Base-by-base conservation (phyloP, 2,113 vertebrate genomes). In the Ptyas mucosa region DNA sequence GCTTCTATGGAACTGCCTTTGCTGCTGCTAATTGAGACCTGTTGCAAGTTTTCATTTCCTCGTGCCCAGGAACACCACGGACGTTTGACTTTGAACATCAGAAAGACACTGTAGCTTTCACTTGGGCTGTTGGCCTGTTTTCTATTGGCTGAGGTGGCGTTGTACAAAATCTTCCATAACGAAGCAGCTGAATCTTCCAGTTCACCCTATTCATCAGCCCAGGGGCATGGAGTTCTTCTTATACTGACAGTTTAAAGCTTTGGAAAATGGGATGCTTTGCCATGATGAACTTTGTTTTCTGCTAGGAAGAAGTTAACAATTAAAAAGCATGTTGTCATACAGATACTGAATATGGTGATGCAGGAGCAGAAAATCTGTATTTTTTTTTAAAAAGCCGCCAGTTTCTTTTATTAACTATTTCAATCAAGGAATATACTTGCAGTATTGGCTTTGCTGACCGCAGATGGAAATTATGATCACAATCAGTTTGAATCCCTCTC, bases 21-120 rank as follows among this genome's bases (percentile, higher is more conserved):
- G 97, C 97, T 98, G 98, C 98, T 98, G 97, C 97, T 98, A 97
- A 96, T 96, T 97, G 97, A 97, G 97, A 97, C 97, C 97, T 91
- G 97, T 98, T 95, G 97, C 98, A 96, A 97, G 97, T 97, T 97
- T 96, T 96, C 97, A 97, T 96, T 97, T 97, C 96, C 97, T 97
- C 87, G 96, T 97, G 97, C 97, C 97, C 97, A 96, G 97, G 96
- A 97, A 96, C 18, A 97, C 97, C 97, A 97, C 97, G 93, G 94
- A 96, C 93, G 96, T 96, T 97, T 96, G 81, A 96, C 94, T 85
- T 85, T 94, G 94, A 97, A 96, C 34, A 97, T 95, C 97, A 95
- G 94, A 97, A 95, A 97, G 97, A 97, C 96, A 0, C 91, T 94
- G 95, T 97, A 96, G 97, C 95, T 97, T 97, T 97, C 96, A 90